Evolutionary conservation across 1,140 invertebrate species (phyloP), one percentile per base, ranked within the genome.

Genomic region (Dermatophagoides farinae): DNA sequence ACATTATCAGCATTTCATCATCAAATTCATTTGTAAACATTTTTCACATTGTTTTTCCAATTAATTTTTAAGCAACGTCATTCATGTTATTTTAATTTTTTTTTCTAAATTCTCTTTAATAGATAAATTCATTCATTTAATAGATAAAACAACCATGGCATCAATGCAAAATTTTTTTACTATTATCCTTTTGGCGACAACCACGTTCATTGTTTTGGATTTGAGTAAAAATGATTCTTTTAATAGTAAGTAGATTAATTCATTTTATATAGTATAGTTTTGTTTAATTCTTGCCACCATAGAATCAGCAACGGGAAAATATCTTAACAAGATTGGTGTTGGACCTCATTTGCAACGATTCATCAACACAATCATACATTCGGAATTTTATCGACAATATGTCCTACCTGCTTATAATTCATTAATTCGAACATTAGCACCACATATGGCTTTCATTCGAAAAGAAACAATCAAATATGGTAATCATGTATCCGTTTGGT

Each of bases 301-400:
- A 55, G 53, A 38, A 23, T 39, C 53, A 14, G 25, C 53, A 14
- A 55, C 53, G 12, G 23, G 10, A 6, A 55, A 38, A 20, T 55
- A 55, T 25, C 22, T 55, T n/a, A 55, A 55, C 53, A 43, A 55
- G 39, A 44, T 55, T 39, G 53, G 53, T 39, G 53, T 23, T 25
- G 23, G 14, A 44, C 25, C 53, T 55, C 25, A 55, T 44, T 5
- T 55, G 4, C 14, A 55, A 11, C 14, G 22, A 14, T 38, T 23
- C 10, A 55, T 55, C 23, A 14, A n/a, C 23, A 55, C 53, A n/a
- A 38, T 55, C 5, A 43, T 39, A 25, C 38, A 39, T 5, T 55
- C 53, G 1, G 25, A 31, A 25, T 38, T 14, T 4, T 55, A 39
- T 25, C 14, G 25, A n/a, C 53, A 41, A 25, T 55, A 55, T 25